Base-by-base conservation (phyloP, 1,140 invertebrate genomes). In the Dendroctonus valens region DNA sequence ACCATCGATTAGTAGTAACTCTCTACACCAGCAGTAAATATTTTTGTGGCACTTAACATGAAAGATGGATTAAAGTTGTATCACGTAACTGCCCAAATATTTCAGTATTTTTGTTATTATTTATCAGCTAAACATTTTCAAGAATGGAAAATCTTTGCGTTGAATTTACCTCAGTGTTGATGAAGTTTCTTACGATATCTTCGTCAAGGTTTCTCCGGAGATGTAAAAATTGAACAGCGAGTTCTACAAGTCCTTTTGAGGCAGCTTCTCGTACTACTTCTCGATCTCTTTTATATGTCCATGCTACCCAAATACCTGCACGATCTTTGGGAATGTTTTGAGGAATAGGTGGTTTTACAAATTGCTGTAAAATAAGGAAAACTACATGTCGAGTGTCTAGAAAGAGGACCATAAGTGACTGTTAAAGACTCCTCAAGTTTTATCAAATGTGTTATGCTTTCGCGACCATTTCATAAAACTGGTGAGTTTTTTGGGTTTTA, bases 241-340 rank as follows among this genome's bases (percentile, higher is more conserved):
- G 72, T 40, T 81, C 75, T 52, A 87, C 81, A 70, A 86, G 84
- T 11, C 86, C 86, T 76, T 88, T 88, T 0, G 83, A 82, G 57
- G 85, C 86, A 44, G 87, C 84, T 75, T 88, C 86, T 68, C 87
- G 78, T 0, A 85, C 84, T 41, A 88, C 81, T 75, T 88, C 86
- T 72, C 84, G 76, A 26, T 77, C 80, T 78, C 73, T 83, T 81
- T 79, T 83, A 79, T 75, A 81, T 77, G 63, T 76, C 81, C 74
- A 85, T 66, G 54, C 79, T 77, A 54, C 80, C 83, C 83, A 84
- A 11, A 78, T 53, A 7, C 70, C 67, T 7, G 71, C 37, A 9
- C 67, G 65, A 68, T 74, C 73, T 69, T 73, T 76, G 14, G 49
- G 74, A 58, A 78, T 70, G 62, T 70, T 55, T 41, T 42, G 42